Conservation (phyloP, 2,797 vertebrate genomes). For the Synaphobranchus kaupii region DNA sequence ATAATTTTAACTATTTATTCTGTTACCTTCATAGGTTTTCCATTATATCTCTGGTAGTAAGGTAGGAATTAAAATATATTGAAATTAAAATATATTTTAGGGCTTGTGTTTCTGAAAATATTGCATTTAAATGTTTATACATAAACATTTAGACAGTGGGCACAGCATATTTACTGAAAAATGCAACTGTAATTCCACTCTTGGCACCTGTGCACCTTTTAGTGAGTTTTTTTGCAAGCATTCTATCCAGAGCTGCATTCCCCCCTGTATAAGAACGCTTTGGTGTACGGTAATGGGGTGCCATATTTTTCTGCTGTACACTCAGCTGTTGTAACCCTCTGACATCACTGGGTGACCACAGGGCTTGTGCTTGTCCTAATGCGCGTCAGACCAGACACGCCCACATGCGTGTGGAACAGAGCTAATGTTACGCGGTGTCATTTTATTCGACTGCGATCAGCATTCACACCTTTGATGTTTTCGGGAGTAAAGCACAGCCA, state of each 20-base stretch:
- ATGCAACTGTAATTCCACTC: constrained; percentile 39
- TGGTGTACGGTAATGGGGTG: background rate
- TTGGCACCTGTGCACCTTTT: background rate
- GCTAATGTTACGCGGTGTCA: background rate
- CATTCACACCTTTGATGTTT: background rate
- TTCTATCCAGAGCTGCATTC: constrained; percentile 29
- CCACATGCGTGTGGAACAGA: background rate
- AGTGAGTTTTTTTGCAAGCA: background rate
- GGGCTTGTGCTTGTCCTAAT: background rate
- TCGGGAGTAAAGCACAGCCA: background rate
- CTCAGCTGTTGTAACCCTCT: background rate
- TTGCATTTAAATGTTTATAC: constrained; percentile 53
- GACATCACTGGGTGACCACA: background rate
- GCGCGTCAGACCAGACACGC: background rate
- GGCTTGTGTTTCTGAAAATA: constrained; percentile 6
- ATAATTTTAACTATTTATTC: constrained; percentile 48
- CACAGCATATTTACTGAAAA: constrained; percentile 42
- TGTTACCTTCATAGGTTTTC: constrained; percentile 52
- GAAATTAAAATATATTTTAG: background rate
- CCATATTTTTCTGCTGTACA: background rate
- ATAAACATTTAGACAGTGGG: constrained; percentile 49
- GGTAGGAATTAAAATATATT: constrained; percentile 42
- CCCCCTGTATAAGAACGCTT: background rate
- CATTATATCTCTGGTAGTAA: constrained; percentile 25
- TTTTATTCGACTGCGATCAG: background rate